These are phyloP conservation scores for Electrona antarctica DNA, from an alignment of 2,113 vertebrate species.

Conservation along the genomic window DNA sequence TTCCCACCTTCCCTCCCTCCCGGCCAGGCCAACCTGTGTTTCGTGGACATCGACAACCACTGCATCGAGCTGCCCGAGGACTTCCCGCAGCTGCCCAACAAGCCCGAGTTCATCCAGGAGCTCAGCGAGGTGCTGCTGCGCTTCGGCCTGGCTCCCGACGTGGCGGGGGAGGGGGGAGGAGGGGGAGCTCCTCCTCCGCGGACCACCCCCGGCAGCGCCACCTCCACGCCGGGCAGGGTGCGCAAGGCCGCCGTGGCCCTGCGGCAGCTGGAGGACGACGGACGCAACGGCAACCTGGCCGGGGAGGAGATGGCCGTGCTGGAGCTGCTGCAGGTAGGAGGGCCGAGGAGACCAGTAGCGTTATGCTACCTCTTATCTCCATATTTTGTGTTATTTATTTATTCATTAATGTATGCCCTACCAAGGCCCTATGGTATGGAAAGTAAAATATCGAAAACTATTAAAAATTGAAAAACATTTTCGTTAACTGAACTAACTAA, in stretches of 20 bases:
- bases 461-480: too few relatives aligned
- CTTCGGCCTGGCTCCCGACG: conserved; percentile 81
- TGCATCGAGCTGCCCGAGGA: conserved; percentile 91
- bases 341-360: too few relatives aligned
- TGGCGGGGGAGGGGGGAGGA: conserved; percentile 70
- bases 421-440: too few relatives aligned
- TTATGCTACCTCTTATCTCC: too few relatives aligned
- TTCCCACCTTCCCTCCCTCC: conserved; percentile 29
- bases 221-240: conserved; percentile 79
- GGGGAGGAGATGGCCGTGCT: conserved; percentile 80
- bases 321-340: conserved; percentile 76
- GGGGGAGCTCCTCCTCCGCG: conserved; percentile 71
- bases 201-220: conserved; percentile 73
- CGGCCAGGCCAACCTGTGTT: conserved; percentile 90
- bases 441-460: too few relatives aligned
- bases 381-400: too few relatives aligned
- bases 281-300: conserved; percentile 86
- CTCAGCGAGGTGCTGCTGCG: conserved; percentile 86
- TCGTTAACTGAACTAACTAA: too few relatives aligned
- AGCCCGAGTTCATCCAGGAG: conserved; percentile 88
- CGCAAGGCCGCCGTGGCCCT: conserved; percentile 77
- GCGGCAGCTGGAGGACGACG: conserved; percentile 85
- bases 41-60: conserved; percentile 93
- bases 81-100: conserved; percentile 91
- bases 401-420: too few relatives aligned